Base-by-base conservation (phyloP, 1,140 invertebrate species). In the Eubasilissa regina region DNA sequence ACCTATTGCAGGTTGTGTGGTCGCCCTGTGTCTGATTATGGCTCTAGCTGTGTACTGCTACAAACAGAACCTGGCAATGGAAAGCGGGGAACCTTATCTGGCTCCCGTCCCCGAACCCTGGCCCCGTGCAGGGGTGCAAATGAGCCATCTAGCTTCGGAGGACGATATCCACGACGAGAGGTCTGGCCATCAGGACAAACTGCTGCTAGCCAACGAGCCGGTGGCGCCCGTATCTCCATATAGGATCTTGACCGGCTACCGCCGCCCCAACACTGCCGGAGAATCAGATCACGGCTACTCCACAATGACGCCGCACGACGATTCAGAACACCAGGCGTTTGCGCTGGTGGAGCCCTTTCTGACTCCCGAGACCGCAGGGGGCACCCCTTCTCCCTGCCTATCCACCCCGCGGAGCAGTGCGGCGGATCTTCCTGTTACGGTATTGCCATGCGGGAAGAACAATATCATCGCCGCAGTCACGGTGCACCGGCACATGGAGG, bases 231-330 rank as follows among this genome's bases (percentile, higher is more conserved):
- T 97, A 79, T 97, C 96, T 0, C 97, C 97, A 0, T 98, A 98
- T 85, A 92, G 95, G 58, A 93, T 97, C 55, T 93, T 95, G 12
- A 95, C 95, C 0, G 92, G 91, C 1, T 97, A 97, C 84, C 90
- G 95, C 45, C 89, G 96, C 56, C 93, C 94, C 12, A 94, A 95
- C 19, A 93, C 94, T 15, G 93, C 94, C 9, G 95, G 94, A 6
- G 96, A 97, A 83, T 97, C 95, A 44, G 97, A 98, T 88, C 96
- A 97, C 86, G 97, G 97, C 3, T 98, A 98, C 86, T 97, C 96
- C 15, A 98, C 97, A 0, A 98, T 98, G 96, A 97, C 96, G 0
- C 96, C 95, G 0, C 95, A 97, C 83, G 95, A 97, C 82, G 96
- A 98, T 85, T 91, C 91, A 35, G 95, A 97, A 84, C 93, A 94